phyloP scores from a whole-genome alignment of 2,797 vertebrate species.

The Furcifer pardalis region DNA sequence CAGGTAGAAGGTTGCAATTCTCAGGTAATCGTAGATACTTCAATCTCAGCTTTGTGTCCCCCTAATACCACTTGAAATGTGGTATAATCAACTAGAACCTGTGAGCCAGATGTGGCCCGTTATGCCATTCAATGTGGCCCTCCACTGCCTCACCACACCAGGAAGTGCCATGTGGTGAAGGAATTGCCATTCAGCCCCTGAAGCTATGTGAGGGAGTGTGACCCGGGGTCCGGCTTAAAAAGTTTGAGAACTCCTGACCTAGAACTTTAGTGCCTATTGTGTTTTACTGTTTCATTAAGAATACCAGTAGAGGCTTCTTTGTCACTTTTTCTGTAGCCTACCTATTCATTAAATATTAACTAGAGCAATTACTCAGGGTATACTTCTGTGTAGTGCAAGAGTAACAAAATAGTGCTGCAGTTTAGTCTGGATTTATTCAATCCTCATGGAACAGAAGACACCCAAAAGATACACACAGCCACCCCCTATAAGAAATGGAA shows the following conservation, averaged over 20 bases:
- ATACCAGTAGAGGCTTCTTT: constrained; percentile 35
- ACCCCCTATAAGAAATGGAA: rapidly evolving
- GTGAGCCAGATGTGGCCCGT: too few relatives aligned
- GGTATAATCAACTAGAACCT: constrained; percentile 10
- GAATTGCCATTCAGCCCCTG: too few relatives aligned
- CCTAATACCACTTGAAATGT: constrained; percentile 9
- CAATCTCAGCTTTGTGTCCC: not conserved
- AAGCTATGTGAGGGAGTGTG: too few relatives aligned
- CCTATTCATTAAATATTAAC: constrained; percentile 53
- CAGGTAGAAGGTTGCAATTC: constrained; percentile 33
- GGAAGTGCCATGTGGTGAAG: too few relatives aligned
- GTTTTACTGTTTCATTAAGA: constrained; percentile 44
- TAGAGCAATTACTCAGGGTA: constrained; percentile 21
- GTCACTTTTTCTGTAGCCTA: constrained; percentile 28
- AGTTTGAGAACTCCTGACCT: too few relatives aligned
- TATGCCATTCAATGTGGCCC: too few relatives aligned
- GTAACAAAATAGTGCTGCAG: not conserved
- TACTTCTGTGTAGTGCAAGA: not conserved
- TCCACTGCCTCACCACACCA: too few relatives aligned
- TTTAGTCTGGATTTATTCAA: constrained; percentile 50
- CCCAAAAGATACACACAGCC: not conserved
- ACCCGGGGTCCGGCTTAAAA: too few relatives aligned
- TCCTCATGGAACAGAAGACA: not conserved
- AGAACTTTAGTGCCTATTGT: constrained; percentile 23
- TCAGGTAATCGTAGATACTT: constrained; percentile 13